Evolutionary conservation across 2,888 invertebrate species (phyloP).

Genomic region (Phalangium opilio): DNA sequence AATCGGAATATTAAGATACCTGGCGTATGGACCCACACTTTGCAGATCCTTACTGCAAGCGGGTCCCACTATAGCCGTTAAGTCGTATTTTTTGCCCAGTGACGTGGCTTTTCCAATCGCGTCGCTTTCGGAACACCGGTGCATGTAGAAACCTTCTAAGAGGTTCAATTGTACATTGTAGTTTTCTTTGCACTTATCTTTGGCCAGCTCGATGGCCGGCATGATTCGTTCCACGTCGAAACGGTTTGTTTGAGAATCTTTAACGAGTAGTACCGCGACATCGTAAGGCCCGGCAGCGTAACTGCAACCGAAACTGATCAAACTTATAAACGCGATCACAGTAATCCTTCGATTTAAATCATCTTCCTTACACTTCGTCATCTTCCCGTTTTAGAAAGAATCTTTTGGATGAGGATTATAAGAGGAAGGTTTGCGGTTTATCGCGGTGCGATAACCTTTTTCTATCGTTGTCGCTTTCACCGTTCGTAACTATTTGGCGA

Average conservation of each 20-base stretch:
- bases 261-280: conserved; percentile 19
- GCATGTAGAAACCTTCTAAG: conserved; percentile 14
- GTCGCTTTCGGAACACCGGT: conserved; percentile 16
- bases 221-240: conserved; percentile 20
- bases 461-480: no score
- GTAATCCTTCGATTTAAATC: no score
- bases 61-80: conserved; percentile 20
- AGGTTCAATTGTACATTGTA: conserved; percentile 10
- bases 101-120: conserved; percentile 18
- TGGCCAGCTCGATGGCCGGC: conserved; percentile 20
- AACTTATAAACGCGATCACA: no score
- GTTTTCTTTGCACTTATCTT: conserved; percentile 8
- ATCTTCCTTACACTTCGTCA: no score
- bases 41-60: conserved; percentile 22
- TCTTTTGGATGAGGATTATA: no score
- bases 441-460: no score
- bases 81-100: conserved; percentile 8
- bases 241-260: conserved; percentile 11
- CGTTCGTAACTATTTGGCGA: no score
- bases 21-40: conserved; percentile 19
- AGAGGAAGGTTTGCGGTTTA: no score
- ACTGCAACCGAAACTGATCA: no score
- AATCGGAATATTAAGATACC: conserved; percentile 19
- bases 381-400: no score
- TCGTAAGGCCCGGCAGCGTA: conserved; percentile 4